Conservation (phyloP, 2,113 vertebrate genomes). For the Lophura nycthemera region DNA sequence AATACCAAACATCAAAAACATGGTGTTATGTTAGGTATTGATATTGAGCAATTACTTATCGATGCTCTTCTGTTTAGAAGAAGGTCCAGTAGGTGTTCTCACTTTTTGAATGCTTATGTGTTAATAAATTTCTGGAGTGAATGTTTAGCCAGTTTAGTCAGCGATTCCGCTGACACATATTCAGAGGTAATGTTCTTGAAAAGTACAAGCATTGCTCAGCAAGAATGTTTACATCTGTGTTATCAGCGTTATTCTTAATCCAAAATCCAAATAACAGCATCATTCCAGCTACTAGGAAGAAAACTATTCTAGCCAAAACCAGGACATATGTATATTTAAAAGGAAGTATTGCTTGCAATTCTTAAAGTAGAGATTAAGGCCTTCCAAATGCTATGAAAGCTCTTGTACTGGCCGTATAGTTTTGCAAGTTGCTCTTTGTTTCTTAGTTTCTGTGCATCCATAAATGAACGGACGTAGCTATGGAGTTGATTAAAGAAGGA, state of each 20-base stretch:
- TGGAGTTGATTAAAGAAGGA: constrained; percentile 35
- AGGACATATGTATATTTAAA: background rate
- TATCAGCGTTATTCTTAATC: background rate
- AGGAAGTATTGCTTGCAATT: background rate
- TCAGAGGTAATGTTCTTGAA: background rate
- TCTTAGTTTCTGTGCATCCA: background rate
- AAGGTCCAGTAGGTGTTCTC: background rate
- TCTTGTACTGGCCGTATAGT: rapidly evolving
- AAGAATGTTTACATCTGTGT: background rate
- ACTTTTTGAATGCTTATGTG: background rate
- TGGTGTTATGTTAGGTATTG: background rate
- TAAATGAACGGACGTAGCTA: background rate
- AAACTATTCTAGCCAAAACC: background rate
- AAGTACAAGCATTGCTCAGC: background rate
- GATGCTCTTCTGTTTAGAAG: background rate
- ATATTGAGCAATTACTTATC: background rate
- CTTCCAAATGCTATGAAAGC: background rate
- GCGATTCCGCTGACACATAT: background rate
- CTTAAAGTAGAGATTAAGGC: background rate
- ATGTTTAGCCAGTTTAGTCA: background rate
- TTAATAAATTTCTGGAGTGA: background rate
- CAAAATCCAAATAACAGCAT: background rate
- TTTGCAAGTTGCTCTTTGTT: background rate
- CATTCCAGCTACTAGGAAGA: background rate
- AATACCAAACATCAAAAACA: background rate